Percentiles rank a stretch among this genome's conserved stretches.
Conservation (phyloP, 2,888 invertebrate genomes). For the Chymomyza procnemis region DNA sequence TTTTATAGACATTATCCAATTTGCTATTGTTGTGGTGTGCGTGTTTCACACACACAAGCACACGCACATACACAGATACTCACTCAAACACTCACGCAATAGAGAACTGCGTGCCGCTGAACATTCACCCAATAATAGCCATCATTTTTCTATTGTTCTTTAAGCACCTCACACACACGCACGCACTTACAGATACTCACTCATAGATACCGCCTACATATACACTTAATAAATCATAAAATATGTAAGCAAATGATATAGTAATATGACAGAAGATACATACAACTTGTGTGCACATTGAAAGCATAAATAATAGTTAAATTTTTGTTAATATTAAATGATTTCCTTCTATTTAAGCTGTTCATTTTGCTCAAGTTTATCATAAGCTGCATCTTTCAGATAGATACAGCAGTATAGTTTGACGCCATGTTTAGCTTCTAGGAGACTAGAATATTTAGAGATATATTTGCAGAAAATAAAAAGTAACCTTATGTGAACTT, state of each 20-base stretch:
- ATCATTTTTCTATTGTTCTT: conserved; percentile 59
- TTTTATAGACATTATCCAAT: conserved; percentile 72
- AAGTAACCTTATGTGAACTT: no score
- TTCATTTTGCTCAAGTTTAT: not conserved
- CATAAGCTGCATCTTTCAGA: not conserved
- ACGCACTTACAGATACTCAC: conserved; percentile 9
- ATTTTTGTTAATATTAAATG: conserved; percentile 35
- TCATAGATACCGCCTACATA: conserved; percentile 28
- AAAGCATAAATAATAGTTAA: conserved; percentile 68
- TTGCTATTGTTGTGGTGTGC: conserved; percentile 59
- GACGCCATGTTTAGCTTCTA: not conserved
- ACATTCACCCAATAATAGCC: not conserved
- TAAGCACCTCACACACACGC: conserved; percentile 59
- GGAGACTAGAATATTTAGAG: no score
- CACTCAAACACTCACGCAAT: conserved; percentile 6
- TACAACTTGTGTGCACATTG: conserved; percentile 30
- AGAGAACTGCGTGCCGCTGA: not conserved
- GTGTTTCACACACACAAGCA: conserved; percentile 41
- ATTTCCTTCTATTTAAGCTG: conserved; percentile 9
- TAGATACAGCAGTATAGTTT: not conserved
- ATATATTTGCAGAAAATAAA: no score
- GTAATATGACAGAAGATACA: conserved; percentile 10
- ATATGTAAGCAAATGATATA: conserved; percentile 69
- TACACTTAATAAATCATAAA: conserved; percentile 70
- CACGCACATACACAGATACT: not conserved